Evolutionary conservation across 2,888 invertebrate species (phyloP), one percentile per base, ranked within the genome.

Genomic region (Eupithecia subumbrata): DNA sequence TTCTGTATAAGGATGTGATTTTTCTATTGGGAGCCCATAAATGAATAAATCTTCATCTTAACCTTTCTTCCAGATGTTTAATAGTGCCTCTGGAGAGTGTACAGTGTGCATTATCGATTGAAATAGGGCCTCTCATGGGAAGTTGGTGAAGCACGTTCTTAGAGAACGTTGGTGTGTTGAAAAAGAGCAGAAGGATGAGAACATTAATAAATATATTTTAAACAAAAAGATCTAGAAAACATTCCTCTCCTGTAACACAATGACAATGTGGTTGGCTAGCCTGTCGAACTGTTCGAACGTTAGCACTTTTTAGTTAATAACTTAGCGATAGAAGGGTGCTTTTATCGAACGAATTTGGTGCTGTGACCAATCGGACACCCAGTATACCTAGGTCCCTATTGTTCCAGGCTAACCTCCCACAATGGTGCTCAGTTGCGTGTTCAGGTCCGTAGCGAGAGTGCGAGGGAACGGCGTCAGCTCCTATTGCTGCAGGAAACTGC

Each of bases 351-450:
- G n/a, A 52, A n/a, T 56, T 40, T 22, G 11, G 11, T 22, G 12
- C 60, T 14, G 60, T 25, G 60, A 5, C 25, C 12, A 25, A 12
- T 14, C 60, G 12, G 5, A 12, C 14, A 60, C 22, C 12, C 12
- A 60, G 25, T 60, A 14, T 60, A 60, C 60, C 60, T 1, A 11
- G 52, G 56, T 9, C 14, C 5, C 25, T 14, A 25, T 25, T 22
- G 22, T 74, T 76, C 66, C 77, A 77, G 77, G 63, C 37, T 40
- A 76, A 12, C 30, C 34, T 12, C 45, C 18, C 43, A 71, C 3
- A 56, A 91, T 91, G 91, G 87, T 87, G 66, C 76, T 89, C 37
- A 80, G 82, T 64, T 83, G 84, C 64, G 78, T 91, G 16, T 81
- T 90, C 22, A 84, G 89, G 34, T 83, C 82, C 7, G 84, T 86